Conservation (phyloP, 2,888 invertebrate species). For the Macaria notata region DNA sequence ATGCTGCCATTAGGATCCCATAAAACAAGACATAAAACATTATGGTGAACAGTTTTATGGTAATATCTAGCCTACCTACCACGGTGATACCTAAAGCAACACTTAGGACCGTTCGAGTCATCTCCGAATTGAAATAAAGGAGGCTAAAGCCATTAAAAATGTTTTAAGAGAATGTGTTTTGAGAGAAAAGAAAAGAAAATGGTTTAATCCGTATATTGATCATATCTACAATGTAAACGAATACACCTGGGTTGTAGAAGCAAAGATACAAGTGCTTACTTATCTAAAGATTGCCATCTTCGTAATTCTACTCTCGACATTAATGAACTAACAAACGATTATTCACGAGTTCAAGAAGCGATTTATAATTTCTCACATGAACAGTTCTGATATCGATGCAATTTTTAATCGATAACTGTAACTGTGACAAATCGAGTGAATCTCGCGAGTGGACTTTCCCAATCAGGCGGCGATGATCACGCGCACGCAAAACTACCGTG, state of each 20-base stretch:
- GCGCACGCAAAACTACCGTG: slow-evolving; percentile 66
- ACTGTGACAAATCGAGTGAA: slow-evolving; percentile 64
- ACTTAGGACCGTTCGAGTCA: slow-evolving; percentile 23
- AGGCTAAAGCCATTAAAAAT: too few relatives aligned
- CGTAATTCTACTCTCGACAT: slow-evolving; percentile 7
- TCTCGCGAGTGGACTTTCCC: slow-evolving; percentile 59
- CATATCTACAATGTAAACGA: too few relatives aligned
- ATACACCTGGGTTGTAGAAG: too few relatives aligned
- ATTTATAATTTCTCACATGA: slow-evolving; percentile 45
- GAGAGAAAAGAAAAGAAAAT: too few relatives aligned
- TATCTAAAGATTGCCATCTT: too few relatives aligned
- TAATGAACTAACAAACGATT: slow-evolving; percentile 29
- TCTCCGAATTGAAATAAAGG: background rate
- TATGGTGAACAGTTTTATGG: slow-evolving; percentile 38
- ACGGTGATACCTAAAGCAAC: slow-evolving; percentile 19
- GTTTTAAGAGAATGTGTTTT: too few relatives aligned
- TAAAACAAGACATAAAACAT: slow-evolving; percentile 43
- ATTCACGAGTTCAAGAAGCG: slow-evolving; percentile 34
- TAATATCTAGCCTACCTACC: slow-evolving; percentile 36
- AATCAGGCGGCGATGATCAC: slow-evolving; percentile 55
- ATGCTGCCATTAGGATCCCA: slow-evolving; percentile 41
- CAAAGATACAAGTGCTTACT: too few relatives aligned
- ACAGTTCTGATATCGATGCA: slow-evolving; percentile 42
- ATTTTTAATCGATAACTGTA: slow-evolving; percentile 49
- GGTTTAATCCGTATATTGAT: too few relatives aligned